Evolutionary conservation across 2,113 vertebrate species (phyloP), one percentile per base, ranked within the genome.

Genomic region (Malaclemys terrapin): DNA sequence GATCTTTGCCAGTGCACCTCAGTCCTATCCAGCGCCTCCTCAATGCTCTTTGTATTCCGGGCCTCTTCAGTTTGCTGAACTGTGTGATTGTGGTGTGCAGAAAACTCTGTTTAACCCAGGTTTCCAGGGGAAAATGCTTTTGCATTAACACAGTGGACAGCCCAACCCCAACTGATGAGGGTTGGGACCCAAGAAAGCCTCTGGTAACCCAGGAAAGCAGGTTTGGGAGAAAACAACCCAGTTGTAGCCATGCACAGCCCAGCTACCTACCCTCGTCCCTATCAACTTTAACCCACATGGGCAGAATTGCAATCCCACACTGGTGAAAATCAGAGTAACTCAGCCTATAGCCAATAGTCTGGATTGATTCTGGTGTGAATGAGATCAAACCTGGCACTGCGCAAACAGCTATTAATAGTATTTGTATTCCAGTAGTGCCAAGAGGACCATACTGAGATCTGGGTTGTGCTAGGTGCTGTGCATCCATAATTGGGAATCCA

Each of bases 361-460:
- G 82, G 38, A 49, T 24, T n/a, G 62, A 25, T 65, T 69, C 79
- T 25, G 65, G 5, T 76, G 38, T 31, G 1, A 0, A 2, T n/a
- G 27, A 25, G 78, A 25, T 42, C 6, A 1, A 45, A 3, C 24
- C 2, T 0, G 19, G 12, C 9, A 24, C 20, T 1, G 50, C 4
- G 22, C 1, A 2, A n/a, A 72, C 72, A 50, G 45, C n/a, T 16
- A 29, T 27, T 0, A 1, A 5, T 16, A 52, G 13, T 47, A 22
- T 11, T n/a, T 20, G 20, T 45, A 45, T 1, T 69, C n/a, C 78
- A 14, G 49, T 27, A 5, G 4, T 22, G 82, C 57, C 16, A 29
- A 5, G 9, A n/a, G 54, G 27, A 11, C 54, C 9, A 5, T 14
- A 2, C 24, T 4, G 20, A 49, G 42, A 42, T 2, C 0, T 1